Evolutionary conservation across 2,797 vertebrate genomes (phyloP), one percentile per base, ranked within the genome.

Genomic region (Notolepis coatsorum): DNA sequence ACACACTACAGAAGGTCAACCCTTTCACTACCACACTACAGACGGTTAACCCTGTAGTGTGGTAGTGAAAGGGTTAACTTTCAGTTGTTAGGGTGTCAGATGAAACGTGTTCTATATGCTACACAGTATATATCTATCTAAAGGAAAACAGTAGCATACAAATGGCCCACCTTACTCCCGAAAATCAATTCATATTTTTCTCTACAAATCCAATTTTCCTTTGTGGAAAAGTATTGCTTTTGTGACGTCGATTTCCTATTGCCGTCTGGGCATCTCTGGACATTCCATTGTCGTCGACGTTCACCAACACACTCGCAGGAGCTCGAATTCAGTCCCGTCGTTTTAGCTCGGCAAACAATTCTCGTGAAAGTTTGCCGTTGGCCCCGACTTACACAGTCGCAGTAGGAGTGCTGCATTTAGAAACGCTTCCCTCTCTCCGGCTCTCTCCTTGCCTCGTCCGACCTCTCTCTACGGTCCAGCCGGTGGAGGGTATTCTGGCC

Each of bases 401-500:
- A 60, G 79, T 82, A 79, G 28, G 3, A 50, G 6, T 33, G 4
- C 4, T 21, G 49, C 33, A 76, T 75, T 85, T 68, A 37, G 12
- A 37, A 54, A 27, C 47, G 28, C 50, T 53, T 74, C 61, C 55
- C 37, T 48, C 35, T 77, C 42, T n/a, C n/a, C n/a, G n/a, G n/a
- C 42, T 35, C 58, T 74, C 65, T 30, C 58, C 47, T 41, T 43
- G 49, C 41, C 4, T 31, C 50, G 24, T 24, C 62, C 84, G 84
- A 91, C 86, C 85, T 88, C 84, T 82, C 59, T 50, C 70, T 60
- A 73, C 77, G 75, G 81, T 82, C 86, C 79, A 7, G 35, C 57
- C 39, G 15, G 63, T 35, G 74, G 41, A 65, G 65, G 73, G 55
- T 53, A 71, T 83, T 67, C 73, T 84, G 83, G 85, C 77, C 67